Evolutionary conservation across 2,797 vertebrate species (phyloP).

Genomic region (Danio kyathit): DNA sequence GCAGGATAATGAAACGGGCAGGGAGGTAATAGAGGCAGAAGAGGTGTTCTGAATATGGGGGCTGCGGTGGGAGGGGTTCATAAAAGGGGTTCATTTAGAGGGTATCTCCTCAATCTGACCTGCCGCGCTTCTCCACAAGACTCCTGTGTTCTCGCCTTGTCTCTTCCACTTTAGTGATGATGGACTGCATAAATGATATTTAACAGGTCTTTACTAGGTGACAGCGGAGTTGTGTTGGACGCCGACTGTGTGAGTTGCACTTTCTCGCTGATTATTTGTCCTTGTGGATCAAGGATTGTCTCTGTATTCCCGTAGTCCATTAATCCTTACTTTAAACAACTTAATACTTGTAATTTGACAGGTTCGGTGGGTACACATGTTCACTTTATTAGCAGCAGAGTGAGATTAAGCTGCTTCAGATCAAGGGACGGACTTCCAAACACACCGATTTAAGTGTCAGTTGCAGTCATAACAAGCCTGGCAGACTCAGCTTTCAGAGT

Average conservation of each 20-base stretch:
- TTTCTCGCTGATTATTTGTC: slow-evolving; percentile 32
- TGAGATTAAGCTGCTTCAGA: slow-evolving; percentile 58
- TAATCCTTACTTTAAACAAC: slow-evolving; percentile 58
- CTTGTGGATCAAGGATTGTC: slow-evolving; percentile 11
- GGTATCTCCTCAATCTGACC: slow-evolving; percentile 74
- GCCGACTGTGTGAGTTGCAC: slow-evolving; percentile 32
- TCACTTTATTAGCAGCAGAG: slow-evolving; percentile 48
- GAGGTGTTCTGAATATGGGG: slow-evolving; percentile 81
- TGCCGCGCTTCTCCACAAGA: slow-evolving; percentile 53
- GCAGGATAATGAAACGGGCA: slow-evolving; percentile 87
- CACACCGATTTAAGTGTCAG: slow-evolving; percentile 57
- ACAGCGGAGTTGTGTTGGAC: slow-evolving; percentile 20
- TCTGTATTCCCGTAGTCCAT: slow-evolving; percentile 19
- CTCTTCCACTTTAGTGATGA: slow-evolving; percentile 67
- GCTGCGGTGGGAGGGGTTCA: slow-evolving; percentile 76
- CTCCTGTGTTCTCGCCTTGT: slow-evolving; percentile 52
- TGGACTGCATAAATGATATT: slow-evolving; percentile 71
- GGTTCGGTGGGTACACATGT: slow-evolving; percentile 20
- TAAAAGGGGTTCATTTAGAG: slow-evolving; percentile 84
- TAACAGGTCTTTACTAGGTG: slow-evolving; percentile 55
- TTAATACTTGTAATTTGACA: slow-evolving; percentile 60
- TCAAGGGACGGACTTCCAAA: slow-evolving; percentile 52
- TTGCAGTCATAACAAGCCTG: slow-evolving; percentile 59
- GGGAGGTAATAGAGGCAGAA: slow-evolving; percentile 85
- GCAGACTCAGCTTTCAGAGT: slow-evolving; percentile 52